Evolutionary conservation across 2,797 vertebrate species (phyloP).

Genomic region (Emys orbicularis): DNA sequence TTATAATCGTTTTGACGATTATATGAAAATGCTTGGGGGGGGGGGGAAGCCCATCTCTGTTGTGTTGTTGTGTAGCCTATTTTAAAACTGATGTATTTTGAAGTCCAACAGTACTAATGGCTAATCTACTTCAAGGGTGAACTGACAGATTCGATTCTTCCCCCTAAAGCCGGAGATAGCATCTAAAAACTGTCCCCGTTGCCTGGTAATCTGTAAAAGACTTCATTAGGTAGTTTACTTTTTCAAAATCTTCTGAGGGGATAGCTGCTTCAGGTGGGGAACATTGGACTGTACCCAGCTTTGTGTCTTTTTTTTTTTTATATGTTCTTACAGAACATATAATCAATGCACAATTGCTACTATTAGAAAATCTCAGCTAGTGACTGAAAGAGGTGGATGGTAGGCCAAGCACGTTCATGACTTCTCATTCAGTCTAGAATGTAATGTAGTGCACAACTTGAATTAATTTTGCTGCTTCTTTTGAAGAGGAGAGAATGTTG

Average conservation of each 20-base stretch:
- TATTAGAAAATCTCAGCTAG: not conserved
- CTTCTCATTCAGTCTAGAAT: not conserved
- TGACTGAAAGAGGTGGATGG: not conserved
- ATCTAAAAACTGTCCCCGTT: not conserved
- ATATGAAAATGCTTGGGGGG: not conserved
- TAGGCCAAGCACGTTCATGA: not conserved
- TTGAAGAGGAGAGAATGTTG: slow-evolving; percentile 94
- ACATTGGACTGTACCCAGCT: not conserved
- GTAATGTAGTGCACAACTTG: not conserved
- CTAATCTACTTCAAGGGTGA: not conserved
- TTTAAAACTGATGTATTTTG: not conserved
- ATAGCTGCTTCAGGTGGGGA: not conserved
- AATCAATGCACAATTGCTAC: not conserved
- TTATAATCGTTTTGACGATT: not conserved
- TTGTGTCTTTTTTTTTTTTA: not conserved
- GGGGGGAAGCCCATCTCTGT: not conserved
- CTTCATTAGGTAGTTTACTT: not conserved
- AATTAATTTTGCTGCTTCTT: slow-evolving; percentile 46
- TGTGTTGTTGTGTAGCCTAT: not conserved
- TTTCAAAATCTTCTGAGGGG: not conserved
- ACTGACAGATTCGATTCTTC: not conserved
- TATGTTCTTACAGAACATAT: not conserved
- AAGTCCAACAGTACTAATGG: not conserved
- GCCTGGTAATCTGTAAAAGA: not conserved
- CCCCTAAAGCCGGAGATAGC: not conserved